A percentile compares a stretch with the other conserved stretches of the same genome.
These are phyloP conservation scores for Campylomormyrus numenius DNA, from an alignment of 2,113 vertebrate genomes.

Conservation along the genomic window DNA sequence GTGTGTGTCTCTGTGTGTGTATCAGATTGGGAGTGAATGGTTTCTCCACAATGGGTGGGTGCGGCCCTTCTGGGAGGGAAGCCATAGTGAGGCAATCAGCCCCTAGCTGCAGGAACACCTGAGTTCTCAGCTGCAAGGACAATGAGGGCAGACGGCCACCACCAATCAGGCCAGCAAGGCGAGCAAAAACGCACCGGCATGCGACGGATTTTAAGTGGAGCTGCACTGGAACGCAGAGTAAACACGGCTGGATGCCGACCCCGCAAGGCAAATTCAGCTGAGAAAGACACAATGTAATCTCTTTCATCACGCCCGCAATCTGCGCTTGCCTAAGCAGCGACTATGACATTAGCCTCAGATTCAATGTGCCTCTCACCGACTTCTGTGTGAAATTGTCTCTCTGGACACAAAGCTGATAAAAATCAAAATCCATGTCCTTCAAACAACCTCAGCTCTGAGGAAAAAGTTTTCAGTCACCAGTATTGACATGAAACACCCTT, in stretches of 20 bases:
- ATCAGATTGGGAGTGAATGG: conserved; percentile 8
- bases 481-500: neutral
- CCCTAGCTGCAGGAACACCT: conserved; percentile 27
- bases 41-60: neutral
- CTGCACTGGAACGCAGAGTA: neutral
- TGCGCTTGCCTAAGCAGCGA: neutral
- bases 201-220: neutral
- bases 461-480: neutral
- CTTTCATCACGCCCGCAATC: neutral
- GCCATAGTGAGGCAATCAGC: conserved; percentile 20
- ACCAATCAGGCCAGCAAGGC: neutral
- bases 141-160: neutral
- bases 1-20: neutral
- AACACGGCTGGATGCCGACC: neutral
- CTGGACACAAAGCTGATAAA: neutral
- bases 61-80: neutral
- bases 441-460: conserved; percentile 3
- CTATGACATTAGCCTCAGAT: neutral
- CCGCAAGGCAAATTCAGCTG: neutral
- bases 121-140: conserved; percentile 6
- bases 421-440: conserved; percentile 3
- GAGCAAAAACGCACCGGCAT: neutral
- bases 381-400: conserved; percentile 1
- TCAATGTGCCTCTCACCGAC: neutral
- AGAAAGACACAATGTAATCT: neutral